A percentile compares a stretch with the other conserved stretches of the same genome.
Evolutionary conservation across 2,113 vertebrate species (phyloP).

Genomic region (Danionella cerebrum): DNA sequence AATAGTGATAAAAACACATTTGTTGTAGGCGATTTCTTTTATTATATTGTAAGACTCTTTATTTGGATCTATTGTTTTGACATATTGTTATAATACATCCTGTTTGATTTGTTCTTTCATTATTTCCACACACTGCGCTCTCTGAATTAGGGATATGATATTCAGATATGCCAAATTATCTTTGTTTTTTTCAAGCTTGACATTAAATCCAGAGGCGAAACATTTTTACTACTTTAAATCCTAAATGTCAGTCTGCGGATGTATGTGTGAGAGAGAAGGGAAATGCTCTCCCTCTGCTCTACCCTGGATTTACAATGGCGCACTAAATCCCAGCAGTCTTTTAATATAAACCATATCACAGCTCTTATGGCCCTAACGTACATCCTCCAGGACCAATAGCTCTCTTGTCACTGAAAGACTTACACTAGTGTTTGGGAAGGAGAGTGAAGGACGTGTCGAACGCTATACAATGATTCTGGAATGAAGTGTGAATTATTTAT

Average conservation of each 20-base stretch:
- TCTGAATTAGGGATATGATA: too few species aligned
- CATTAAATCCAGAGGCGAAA: neutral
- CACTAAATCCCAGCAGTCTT: conserved; percentile 35
- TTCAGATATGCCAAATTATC: too few species aligned
- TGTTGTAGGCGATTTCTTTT: too few species aligned
- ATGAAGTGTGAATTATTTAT: conserved; percentile 54
- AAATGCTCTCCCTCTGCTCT: conserved; percentile 1
- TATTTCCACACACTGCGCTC: too few species aligned
- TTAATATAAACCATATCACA: conserved; percentile 30
- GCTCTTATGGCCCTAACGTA: conserved; percentile 19
- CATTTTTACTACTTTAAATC: neutral
- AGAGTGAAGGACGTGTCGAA: conserved; percentile 42
- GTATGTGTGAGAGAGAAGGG: neutral
- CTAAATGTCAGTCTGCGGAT: neutral
- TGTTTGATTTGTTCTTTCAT: too few species aligned
- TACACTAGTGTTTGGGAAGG: too few species aligned
- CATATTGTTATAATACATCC: too few species aligned
- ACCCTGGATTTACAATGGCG: conserved; percentile 19
- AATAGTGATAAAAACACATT: too few species aligned
- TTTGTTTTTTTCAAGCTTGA: neutral
- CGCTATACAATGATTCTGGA: conserved; percentile 10
- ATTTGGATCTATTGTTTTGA: too few species aligned
- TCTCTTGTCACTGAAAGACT: conserved; percentile 21
- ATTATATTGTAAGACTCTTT: too few species aligned
- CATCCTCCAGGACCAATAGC: conserved; percentile 18